Conservation (phyloP, 2,888 invertebrate genomes). For the Hoplodrina blanda region DNA sequence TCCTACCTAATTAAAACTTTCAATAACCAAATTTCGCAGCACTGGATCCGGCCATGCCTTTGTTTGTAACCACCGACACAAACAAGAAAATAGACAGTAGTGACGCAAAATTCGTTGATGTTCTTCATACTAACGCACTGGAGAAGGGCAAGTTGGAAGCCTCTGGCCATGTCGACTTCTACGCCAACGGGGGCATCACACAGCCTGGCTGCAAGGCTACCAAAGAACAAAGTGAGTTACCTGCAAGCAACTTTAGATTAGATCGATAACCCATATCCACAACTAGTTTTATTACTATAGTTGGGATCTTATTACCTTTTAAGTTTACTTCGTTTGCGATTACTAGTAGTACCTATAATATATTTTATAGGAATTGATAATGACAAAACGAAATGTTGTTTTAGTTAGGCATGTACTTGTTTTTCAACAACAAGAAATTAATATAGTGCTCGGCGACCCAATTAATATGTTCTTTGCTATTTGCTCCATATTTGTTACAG, state of each 20-base stretch:
- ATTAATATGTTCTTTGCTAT: background rate
- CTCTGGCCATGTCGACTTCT: constrained; percentile 90
- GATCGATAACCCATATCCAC: no score
- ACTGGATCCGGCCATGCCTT: constrained; percentile 92
- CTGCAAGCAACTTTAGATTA: background rate
- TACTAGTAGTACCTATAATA: no score
- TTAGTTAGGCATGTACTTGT: background rate
- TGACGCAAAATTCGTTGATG: constrained; percentile 92
- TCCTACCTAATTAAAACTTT: background rate
- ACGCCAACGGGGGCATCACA: constrained; percentile 89
- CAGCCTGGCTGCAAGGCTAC: constrained; percentile 91
- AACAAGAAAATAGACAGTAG: constrained; percentile 87
- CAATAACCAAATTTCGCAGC: constrained; percentile 76
- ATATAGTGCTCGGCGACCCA: background rate
- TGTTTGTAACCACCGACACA: constrained; percentile 88
- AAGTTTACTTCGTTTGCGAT: no score
- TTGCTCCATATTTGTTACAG: background rate
- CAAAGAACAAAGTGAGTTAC: constrained; percentile 72
- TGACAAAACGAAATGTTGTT: background rate
- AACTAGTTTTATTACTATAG: no score
- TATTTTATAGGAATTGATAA: background rate
- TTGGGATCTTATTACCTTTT: no score
- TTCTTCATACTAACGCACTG: constrained; percentile 91
- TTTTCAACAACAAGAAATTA: no score
- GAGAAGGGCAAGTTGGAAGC: constrained; percentile 89